Evolutionary conservation across 1,140 invertebrate species (phyloP).

Genomic region (Drosophila orosa): DNA sequence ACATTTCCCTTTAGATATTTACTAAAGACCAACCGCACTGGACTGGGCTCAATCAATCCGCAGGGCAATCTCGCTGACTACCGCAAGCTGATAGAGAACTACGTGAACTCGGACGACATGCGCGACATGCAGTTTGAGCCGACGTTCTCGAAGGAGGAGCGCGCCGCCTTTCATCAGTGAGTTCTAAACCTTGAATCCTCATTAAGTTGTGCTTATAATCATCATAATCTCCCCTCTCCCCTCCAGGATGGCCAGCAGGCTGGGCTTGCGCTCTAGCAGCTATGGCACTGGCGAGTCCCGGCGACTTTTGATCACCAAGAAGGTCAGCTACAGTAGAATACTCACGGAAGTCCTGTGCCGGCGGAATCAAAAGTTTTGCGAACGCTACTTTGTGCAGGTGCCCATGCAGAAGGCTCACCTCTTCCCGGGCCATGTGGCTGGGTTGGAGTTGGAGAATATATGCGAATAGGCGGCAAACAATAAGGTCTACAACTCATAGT

Average conservation of each 20-base stretch:
- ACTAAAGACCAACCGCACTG: conserved; percentile 73
- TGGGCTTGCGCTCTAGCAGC: conserved; percentile 86
- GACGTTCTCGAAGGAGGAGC: conserved; percentile 90
- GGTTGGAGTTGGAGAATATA: conserved; percentile 59
- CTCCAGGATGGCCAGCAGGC: conserved; percentile 74
- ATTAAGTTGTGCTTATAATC: not conserved
- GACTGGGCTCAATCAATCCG: conserved; percentile 57
- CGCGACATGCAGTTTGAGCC: conserved; percentile 88
- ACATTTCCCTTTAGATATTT: conserved; percentile 59
- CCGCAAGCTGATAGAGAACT: conserved; percentile 81
- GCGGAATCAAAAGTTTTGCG: conserved; percentile 68
- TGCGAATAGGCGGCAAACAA: conserved; percentile 14
- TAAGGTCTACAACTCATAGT: conserved; percentile 11
- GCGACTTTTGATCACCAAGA: conserved; percentile 84
- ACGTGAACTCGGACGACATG: conserved; percentile 85
- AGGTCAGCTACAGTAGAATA: conserved; percentile 55
- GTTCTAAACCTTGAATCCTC: conserved; percentile 8
- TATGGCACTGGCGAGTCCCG: conserved; percentile 85
- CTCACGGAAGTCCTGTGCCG: conserved; percentile 62
- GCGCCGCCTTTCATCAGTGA: conserved; percentile 88
- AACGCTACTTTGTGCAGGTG: conserved; percentile 80
- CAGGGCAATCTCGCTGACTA: conserved; percentile 42
- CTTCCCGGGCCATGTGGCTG: conserved; percentile 73
- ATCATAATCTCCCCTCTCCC: not conserved
- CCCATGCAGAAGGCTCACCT: conserved; percentile 70